A percentile compares a stretch with the other conserved stretches of the same genome.
Evolutionary conservation across 1,140 invertebrate species (phyloP).

Genomic region (Amyelois transitella): DNA sequence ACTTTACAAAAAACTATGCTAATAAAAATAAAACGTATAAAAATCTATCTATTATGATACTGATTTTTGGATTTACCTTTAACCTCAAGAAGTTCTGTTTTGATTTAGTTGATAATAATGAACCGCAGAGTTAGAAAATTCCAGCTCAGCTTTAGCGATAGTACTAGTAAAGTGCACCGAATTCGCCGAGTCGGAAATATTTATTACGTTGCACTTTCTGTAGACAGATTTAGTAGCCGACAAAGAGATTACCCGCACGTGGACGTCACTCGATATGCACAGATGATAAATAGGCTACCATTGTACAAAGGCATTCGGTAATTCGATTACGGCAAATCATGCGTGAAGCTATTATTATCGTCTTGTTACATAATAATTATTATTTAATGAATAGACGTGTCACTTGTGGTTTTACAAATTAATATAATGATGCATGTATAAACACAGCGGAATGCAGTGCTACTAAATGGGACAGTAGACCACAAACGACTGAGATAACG

Average conservation of each 20-base stretch:
- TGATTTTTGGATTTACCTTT: too few species aligned
- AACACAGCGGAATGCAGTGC: not conserved
- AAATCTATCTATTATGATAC: too few species aligned
- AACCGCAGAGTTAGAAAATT: too few species aligned
- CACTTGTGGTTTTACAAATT: too few species aligned
- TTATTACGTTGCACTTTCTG: constrained; percentile 1
- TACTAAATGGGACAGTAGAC: not conserved
- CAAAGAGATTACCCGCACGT: constrained; percentile 7
- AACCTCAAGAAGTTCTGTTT: too few species aligned
- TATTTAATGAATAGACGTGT: not conserved
- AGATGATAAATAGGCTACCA: not conserved
- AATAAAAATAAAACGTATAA: too few species aligned
- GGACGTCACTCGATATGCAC: not conserved
- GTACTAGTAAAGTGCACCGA: too few species aligned
- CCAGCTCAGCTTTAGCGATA: too few species aligned
- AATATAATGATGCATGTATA: not conserved
- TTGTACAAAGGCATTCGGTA: not conserved
- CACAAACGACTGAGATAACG: constrained; percentile 4
- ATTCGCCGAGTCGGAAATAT: too few species aligned
- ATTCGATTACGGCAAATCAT: not conserved
- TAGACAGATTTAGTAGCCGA: constrained; percentile 11
- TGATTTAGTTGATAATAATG: too few species aligned
- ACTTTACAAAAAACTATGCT: too few species aligned
- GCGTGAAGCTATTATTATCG: not conserved
- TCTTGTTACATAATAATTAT: not conserved